Evolutionary conservation across 2,113 vertebrate genomes (phyloP), one percentile per base, ranked within the genome.

Genomic region (Chamaetylas fuelleborni): DNA sequence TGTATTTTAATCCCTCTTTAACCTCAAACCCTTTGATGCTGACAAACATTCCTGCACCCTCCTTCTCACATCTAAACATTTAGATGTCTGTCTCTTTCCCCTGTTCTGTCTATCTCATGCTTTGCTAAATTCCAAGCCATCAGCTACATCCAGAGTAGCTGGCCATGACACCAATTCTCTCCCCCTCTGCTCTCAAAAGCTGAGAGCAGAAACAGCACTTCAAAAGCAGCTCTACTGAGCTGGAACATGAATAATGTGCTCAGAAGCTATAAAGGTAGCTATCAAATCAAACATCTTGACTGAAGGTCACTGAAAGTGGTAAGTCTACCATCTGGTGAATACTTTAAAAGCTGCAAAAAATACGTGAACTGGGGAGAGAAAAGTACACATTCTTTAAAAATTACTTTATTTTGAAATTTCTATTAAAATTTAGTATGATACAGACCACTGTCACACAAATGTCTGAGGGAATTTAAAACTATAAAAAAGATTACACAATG

Each of bases 121-220:
- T 76, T 64, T 9, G 10, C 31, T 36, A 50, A 67, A 33, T 60
- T 60, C 67, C 65, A 85, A 77, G 34, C 5, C 40, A 31, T 3
- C 2, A 4, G 36, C 19, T 69, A n/a, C 1, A 0, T 23, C 26
- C 54, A 77, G 19, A 3, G 1, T 0, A 2, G 14, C 4, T 5
- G 9, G 33, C 33, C 67, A 42, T 0, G 0, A 40, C 19, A 60
- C 13, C 3, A n/a, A n/a, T n/a, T 20, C n/a, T 86, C 84, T 50
- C 15, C 24, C 17, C 18, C 33, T 72, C 71, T 71, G 34, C 40
- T 76, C 23, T 48, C 47, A 28, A 50, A 70, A 74, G 25, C 19
- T 66, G 56, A 74, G 31, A 57, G 36, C 42, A 74, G 38, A 36
- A 85, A 42, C 9, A 47, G 25, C 47, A 33, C 53, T 50, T 54